A percentile compares a stretch with the other conserved stretches of the same genome.
These are phyloP conservation scores for Phylloscopus trochilus DNA, from an alignment of 2,113 vertebrate genomes.

Conservation along the genomic window DNA sequence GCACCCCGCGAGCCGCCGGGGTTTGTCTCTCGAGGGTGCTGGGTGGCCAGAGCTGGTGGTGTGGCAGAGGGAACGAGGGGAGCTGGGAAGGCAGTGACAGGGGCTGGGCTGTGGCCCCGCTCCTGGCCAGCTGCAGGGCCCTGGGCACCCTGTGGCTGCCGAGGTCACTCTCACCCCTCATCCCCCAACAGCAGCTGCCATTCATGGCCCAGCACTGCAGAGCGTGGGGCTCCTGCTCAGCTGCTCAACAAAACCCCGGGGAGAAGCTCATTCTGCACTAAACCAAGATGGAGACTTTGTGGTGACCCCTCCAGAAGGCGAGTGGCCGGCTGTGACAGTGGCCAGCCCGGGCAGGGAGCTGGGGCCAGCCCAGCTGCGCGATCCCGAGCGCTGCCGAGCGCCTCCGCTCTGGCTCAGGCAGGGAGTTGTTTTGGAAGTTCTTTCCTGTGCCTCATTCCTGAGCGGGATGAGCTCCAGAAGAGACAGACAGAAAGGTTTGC, in stretches of 20 bases:
- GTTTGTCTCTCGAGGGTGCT: background rate
- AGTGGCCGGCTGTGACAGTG: rapidly evolving
- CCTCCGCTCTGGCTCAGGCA: background rate
- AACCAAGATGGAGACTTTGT: background rate
- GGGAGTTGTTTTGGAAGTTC: conserved; percentile 38
- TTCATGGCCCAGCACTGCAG: rapidly evolving
- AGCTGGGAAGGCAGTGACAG: rapidly evolving
- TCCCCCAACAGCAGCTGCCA: rapidly evolving
- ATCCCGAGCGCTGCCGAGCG: background rate
- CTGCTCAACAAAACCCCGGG: background rate
- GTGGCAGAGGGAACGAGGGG: background rate
- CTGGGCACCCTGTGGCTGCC: rapidly evolving
- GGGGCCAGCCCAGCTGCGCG: background rate
- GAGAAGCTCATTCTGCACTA: background rate
- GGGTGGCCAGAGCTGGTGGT: rapidly evolving
- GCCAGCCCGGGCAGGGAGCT: background rate
- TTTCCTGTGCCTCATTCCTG: conserved; percentile 64
- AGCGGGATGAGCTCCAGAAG: background rate
- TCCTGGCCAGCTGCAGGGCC: background rate
- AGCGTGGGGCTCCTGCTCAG: rapidly evolving
- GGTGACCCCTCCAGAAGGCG: background rate
- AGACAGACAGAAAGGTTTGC: background rate
- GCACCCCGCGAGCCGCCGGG: rapidly evolving
- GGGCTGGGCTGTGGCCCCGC: rapidly evolving
- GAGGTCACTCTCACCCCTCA: rapidly evolving